Evolutionary conservation across 2,888 invertebrate genomes (phyloP), one percentile per base, ranked within the genome.

Genomic region (Anoncus sp.): DNA sequence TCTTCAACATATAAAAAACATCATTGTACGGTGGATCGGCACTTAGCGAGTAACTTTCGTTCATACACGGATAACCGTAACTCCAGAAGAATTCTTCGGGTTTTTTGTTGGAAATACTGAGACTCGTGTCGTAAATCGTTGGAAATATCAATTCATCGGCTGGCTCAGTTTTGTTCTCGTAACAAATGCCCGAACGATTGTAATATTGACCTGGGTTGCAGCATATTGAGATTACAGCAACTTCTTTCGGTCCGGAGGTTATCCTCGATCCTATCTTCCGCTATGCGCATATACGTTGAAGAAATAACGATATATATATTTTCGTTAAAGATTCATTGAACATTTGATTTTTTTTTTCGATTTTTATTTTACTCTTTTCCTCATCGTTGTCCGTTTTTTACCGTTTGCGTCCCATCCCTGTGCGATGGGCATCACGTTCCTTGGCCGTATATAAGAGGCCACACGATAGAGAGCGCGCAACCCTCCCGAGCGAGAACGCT

Each of bases 1-100:
- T 83, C 20, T 86, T 84, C 18, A 85, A 65, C 2, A 89, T 66
- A 72, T 85, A 84, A 53, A 81, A 87, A 0, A 76, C 49, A n/a
- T 87, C 87, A 2, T 71, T 57, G 5, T 53, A 45, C 5, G 81
- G 80, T 12, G 57, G 40, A 0, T 70, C 53, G 1, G 82, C 69
- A 10, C 74, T 72, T 9, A 88, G 22, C 1, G 81, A 80, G 62
- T 81, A 86, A 49, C 81, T 81, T 5, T 75, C 82, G 1, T 55
- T 45, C 1, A 16, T 10, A 59, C 89, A 89, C 0, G 87, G 86
- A 16, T 82, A 79, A 2, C 84, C 82, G 57, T 84, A 83, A 3
- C 77, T 62, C 10, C 40, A 72, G 1, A 6, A 35, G 7, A 85
- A 83, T 5, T 81, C 75, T 0, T 75, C 49, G 5, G 51, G 40